These are phyloP conservation scores for Verasper variegatus DNA, from an alignment of 2,113 vertebrate species.

Conservation along the genomic window DNA sequence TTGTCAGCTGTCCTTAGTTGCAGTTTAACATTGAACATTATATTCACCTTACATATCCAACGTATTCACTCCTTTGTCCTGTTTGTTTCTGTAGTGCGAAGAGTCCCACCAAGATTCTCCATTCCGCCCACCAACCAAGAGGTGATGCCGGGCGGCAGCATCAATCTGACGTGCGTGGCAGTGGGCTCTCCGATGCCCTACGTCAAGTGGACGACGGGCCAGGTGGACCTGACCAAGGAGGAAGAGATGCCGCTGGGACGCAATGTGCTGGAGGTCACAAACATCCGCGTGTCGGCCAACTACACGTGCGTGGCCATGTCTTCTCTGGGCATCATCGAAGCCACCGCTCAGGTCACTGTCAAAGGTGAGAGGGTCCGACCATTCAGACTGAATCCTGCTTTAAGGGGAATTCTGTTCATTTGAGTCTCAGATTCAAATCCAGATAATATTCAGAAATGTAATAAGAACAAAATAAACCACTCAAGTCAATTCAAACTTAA, in stretches of 20 bases:
- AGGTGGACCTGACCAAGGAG: slow-evolving; percentile 91
- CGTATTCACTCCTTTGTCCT: slow-evolving; percentile 3
- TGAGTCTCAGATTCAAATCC: too few relatives aligned
- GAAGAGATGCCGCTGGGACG: slow-evolving; percentile 95
- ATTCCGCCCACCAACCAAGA: slow-evolving; percentile 96
- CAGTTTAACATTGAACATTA: slow-evolving; percentile 16
- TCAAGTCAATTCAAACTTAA: too few relatives aligned
- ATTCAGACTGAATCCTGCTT: not conserved
- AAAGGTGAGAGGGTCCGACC: slow-evolving; percentile 86
- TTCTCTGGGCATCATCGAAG: slow-evolving; percentile 92
- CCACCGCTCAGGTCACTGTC: slow-evolving; percentile 93
- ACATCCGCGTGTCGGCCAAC: slow-evolving; percentile 91
- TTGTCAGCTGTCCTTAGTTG: slow-evolving; percentile 38
- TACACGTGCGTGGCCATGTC: slow-evolving; percentile 97
- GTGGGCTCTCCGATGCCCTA: slow-evolving; percentile 97
- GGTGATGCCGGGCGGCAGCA: slow-evolving; percentile 96
- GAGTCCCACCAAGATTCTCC: slow-evolving; percentile 95
- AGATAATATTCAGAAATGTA: too few relatives aligned
- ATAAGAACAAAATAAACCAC: too few relatives aligned
- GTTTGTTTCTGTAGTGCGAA: slow-evolving; percentile 84
- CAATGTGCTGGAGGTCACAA: slow-evolving; percentile 92
- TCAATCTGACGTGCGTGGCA: slow-evolving; percentile 94
- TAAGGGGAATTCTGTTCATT: too few relatives aligned
- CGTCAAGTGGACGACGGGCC: slow-evolving; percentile 92
- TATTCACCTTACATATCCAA: slow-evolving; percentile 10